Evolutionary conservation across 2,888 invertebrate species (phyloP).

Genomic region (Thera britannica): DNA sequence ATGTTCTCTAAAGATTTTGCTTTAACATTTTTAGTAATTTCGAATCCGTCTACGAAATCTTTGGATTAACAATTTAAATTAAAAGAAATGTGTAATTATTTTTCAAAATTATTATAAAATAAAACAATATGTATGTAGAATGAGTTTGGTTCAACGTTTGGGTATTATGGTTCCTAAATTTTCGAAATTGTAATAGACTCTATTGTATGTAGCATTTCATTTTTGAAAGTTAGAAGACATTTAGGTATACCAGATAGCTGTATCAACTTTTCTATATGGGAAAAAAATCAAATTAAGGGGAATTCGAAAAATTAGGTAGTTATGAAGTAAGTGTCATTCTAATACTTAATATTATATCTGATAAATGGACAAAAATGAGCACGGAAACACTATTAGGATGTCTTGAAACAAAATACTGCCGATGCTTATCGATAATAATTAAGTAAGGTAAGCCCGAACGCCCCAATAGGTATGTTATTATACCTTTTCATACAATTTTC

Average conservation of each 20-base stretch:
- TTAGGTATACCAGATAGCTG: conserved; percentile 84
- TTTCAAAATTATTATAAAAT: conserved; percentile 81
- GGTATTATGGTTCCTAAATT: conserved; percentile 86
- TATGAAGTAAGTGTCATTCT: conserved; percentile 78
- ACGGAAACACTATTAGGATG: conserved; percentile 81
- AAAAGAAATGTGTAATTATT: conserved; percentile 77
- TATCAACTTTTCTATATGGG: conserved; percentile 83
- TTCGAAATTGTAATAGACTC: conserved; percentile 85
- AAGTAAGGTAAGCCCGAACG: conserved; percentile 67
- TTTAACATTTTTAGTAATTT: conserved; percentile 76
- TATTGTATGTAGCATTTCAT: conserved; percentile 82
- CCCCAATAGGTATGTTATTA: conserved; percentile 44
- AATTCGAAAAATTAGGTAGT: conserved; percentile 79
- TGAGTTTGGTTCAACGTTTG: conserved; percentile 82
- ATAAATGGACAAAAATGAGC: conserved; percentile 75
- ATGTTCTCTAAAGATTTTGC: conserved; percentile 71
- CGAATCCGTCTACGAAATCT: conserved; percentile 82
- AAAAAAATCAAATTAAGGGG: conserved; percentile 71
- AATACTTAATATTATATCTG: conserved; percentile 56
- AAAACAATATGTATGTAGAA: conserved; percentile 74
- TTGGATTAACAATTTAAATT: conserved; percentile 76
- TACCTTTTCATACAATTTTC: conserved; percentile 34
- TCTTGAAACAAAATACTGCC: conserved; percentile 78
- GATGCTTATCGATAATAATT: conserved; percentile 70
- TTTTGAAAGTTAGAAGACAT: conserved; percentile 80